phyloP scores from a whole-genome alignment of 2,797 vertebrate species.

The Apodemus agrarius region DNA sequence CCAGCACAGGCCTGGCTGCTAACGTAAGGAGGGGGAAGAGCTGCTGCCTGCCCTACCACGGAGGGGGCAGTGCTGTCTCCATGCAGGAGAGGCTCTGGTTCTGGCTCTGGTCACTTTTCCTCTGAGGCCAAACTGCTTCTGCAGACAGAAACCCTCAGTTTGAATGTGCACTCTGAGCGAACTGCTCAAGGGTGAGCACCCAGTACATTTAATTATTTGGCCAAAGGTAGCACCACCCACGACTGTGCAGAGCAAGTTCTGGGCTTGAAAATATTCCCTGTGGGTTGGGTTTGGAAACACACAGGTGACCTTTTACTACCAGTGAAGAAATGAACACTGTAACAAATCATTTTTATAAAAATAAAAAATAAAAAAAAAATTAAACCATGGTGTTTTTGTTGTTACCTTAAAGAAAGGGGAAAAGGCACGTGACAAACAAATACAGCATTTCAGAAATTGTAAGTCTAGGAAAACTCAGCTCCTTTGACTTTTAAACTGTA shows the following conservation, averaged over 20 bases:
- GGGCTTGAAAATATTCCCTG: constrained; percentile 45
- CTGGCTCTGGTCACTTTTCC: neutral
- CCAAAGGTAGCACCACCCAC: neutral
- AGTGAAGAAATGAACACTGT: constrained; percentile 63
- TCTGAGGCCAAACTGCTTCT: neutral
- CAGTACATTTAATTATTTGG: neutral
- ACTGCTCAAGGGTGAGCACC: neutral
- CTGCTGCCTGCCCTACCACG: neutral
- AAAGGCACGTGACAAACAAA: constrained; percentile 33
- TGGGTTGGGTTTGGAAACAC: neutral
- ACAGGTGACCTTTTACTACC: constrained; percentile 40
- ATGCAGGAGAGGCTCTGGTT: neutral
- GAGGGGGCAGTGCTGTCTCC: neutral
- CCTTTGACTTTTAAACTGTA: constrained; percentile 54
- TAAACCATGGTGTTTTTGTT: constrained; percentile 34
- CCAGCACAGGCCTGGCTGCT: neutral
- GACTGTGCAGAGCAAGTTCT: neutral
- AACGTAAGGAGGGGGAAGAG: neutral
- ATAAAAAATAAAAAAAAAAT: neutral
- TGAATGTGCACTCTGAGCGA: neutral
- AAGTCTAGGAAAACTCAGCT: constrained; percentile 14
- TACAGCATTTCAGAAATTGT: neutral
- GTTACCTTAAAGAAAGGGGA: constrained; percentile 34
- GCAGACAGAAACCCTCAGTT: neutral
- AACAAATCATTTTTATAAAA: neutral